A percentile compares a stretch with the other conserved stretches of the same genome.
phyloP scores from a whole-genome alignment of 92 coral and sea anemone species.

The Epizoanthus fatuus region DNA sequence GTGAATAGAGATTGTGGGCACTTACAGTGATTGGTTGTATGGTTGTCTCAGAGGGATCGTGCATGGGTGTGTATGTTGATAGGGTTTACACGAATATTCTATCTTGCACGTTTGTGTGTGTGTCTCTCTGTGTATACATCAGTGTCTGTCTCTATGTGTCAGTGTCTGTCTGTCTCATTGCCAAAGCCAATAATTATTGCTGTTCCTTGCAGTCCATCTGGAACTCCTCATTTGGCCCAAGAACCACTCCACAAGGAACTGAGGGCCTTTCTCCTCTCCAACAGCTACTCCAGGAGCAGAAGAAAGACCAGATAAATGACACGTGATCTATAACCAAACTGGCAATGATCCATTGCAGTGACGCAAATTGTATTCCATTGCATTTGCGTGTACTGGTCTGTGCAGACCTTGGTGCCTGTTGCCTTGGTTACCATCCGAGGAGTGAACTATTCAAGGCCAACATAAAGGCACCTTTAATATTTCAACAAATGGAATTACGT shows the following conservation, averaged over 20 bases:
- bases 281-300: constrained; percentile 96
- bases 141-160: neutral
- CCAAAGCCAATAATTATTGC: neutral
- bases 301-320: constrained; percentile 87
- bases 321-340: constrained; percentile 53
- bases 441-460: neutral
- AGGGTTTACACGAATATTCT: too few relatives aligned
- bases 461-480: neutral
- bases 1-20: neutral
- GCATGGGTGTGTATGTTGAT: too few relatives aligned
- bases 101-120: too few relatives aligned
- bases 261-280: constrained; percentile 89
- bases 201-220: constrained; percentile 84
- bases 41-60: too few relatives aligned
- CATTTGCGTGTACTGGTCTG: neutral
- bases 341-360: neutral
- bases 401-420: neutral
- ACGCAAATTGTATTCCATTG: constrained; percentile 4
- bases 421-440: neutral
- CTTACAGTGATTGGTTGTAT: too few relatives aligned
- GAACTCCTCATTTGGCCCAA: constrained; percentile 88
- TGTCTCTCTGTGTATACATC: too few relatives aligned
- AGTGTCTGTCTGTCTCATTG: neutral
- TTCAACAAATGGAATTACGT: neutral
- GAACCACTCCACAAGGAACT: constrained; percentile 70